Evolutionary conservation across 2,888 invertebrate genomes (phyloP).

Genomic region (Eupelmus urozonus): DNA sequence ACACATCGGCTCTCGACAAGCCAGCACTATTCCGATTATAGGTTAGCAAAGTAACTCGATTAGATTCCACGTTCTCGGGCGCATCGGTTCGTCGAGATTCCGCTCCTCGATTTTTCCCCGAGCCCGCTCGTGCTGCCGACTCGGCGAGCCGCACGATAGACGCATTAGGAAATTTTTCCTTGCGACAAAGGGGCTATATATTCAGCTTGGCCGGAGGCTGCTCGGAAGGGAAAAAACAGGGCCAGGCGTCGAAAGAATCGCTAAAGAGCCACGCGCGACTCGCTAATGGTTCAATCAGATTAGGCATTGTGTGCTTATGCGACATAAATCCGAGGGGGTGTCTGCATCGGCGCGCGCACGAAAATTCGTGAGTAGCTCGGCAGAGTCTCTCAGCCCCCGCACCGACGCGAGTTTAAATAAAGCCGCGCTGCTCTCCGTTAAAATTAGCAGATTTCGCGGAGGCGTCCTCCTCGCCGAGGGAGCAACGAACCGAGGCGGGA

Average conservation of each 20-base stretch:
- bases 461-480: conserved; percentile 25
- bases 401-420: too few relatives aligned
- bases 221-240: not conserved
- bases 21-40: not conserved
- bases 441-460: conserved; percentile 43
- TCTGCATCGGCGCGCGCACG: conserved; percentile 40
- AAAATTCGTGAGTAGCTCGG: conserved; percentile 56
- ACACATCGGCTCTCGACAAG: not conserved
- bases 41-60: conserved; percentile 22
- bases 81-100: conserved; percentile 4
- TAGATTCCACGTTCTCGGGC: conserved; percentile 9
- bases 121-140: too few relatives aligned
- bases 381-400: too few relatives aligned
- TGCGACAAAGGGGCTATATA: conserved; percentile 32
- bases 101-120: not conserved
- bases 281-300: conserved; percentile 51
- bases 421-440: conserved; percentile 20
- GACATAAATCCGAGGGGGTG: conserved; percentile 14
- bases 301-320: conserved; percentile 40
- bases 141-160: not conserved
- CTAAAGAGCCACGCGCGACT: conserved; percentile 9
- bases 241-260: not conserved
- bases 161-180: conserved; percentile 3
- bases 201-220: not conserved
- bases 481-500: conserved; percentile 61